Percentiles rank a stretch among this genome's conserved stretches.
These are phyloP conservation scores for Phymastichus coffea DNA, from an alignment of 1,140 invertebrate genomes.

Conservation along the genomic window DNA sequence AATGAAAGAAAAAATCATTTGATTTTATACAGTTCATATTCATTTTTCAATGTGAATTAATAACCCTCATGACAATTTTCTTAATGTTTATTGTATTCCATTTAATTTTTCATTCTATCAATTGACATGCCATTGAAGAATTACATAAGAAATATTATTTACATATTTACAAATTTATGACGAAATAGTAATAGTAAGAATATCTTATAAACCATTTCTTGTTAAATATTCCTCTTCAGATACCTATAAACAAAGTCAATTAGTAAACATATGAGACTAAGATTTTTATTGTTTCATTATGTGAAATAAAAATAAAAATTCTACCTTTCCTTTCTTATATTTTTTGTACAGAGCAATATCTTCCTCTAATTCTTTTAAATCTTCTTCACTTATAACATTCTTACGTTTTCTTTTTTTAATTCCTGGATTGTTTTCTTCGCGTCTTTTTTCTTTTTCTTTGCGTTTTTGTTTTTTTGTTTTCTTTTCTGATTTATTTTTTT, in stretches of 20 bases:
- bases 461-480: constrained; percentile 63
- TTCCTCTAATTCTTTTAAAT: constrained; percentile 79
- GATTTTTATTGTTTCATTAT: too few species aligned
- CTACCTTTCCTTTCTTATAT: constrained; percentile 81
- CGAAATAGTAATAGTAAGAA: too few species aligned
- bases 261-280: too few species aligned
- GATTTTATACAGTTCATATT: too few species aligned
- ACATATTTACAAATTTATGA: constrained; percentile 20
- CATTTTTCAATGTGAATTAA: too few species aligned
- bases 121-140: too few species aligned
- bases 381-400: constrained; percentile 66
- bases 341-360: constrained; percentile 86
- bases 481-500: constrained; percentile 71
- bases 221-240: constrained; percentile 51
- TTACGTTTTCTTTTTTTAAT: constrained; percentile 61
- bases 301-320: too few species aligned
- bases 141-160: too few species aligned
- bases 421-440: constrained; percentile 63
- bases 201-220: constrained; percentile 42
- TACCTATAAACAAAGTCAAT: constrained; percentile 46
- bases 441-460: constrained; percentile 68
- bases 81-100: neutral
- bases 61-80: too few species aligned
- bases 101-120: too few species aligned
- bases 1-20: too few species aligned